Evolutionary conservation across 2,113 vertebrate genomes (phyloP).

Genomic region (Theropithecus gelada): DNA sequence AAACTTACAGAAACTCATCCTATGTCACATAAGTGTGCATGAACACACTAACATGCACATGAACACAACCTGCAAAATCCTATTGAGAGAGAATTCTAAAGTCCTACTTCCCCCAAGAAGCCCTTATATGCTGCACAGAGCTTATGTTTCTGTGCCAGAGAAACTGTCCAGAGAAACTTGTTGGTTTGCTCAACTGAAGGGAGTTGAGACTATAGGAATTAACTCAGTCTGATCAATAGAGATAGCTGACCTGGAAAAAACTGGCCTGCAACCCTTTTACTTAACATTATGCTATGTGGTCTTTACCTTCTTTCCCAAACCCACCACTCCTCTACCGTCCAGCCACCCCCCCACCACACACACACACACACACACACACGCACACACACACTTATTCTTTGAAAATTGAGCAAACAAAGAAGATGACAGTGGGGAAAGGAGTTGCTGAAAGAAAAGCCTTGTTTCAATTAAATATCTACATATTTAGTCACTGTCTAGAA

Average conservation of each 20-base stretch:
- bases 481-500: constrained; percentile 23
- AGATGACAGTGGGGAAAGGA: neutral
- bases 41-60: too few species aligned
- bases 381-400: neutral
- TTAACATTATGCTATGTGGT: neutral
- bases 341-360: neutral
- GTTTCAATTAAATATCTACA: constrained; percentile 45
- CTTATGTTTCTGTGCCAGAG: neutral
- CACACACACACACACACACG: neutral
- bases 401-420: constrained; percentile 12
- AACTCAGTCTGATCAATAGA: constrained; percentile 50
- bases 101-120: neutral
- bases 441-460: neutral
- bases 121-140: neutral
- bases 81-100: neutral
- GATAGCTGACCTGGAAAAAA: neutral
- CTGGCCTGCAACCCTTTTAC: neutral
- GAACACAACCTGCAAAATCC: neutral
- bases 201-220: constrained; percentile 32
- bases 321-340: too few species aligned
- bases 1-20: neutral
- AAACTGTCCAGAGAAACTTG: neutral
- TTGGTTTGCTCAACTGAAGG: neutral
- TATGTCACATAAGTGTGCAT: neutral
- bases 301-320: neutral